Conservation (phyloP, 1,140 invertebrate species). For the Zaprionus inermis region DNA sequence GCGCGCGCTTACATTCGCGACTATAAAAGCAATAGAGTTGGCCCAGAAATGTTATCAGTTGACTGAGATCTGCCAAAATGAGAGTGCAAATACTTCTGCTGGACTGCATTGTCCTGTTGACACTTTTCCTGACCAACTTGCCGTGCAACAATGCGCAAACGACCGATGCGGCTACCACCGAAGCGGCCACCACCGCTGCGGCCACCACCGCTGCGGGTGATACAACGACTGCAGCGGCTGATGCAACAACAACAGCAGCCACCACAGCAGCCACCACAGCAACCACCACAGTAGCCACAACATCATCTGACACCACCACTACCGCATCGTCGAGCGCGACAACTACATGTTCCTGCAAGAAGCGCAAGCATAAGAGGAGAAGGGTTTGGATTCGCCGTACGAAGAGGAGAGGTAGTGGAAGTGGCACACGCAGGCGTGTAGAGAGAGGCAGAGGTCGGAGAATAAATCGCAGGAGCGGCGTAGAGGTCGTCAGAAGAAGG, state of each 20-base stretch:
- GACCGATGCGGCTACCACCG: not conserved
- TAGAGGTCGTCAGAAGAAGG: not conserved
- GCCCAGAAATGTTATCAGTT: not conserved
- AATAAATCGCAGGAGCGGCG: not conserved
- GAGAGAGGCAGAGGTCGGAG: not conserved
- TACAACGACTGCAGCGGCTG: not conserved
- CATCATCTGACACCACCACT: not conserved
- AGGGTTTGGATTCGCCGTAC: no score
- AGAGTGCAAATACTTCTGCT: conserved; percentile 8
- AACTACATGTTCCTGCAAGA: not conserved
- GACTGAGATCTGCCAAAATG: not conserved
- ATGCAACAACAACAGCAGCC: not conserved
- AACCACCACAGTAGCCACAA: not conserved
- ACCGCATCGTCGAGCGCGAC: not conserved
- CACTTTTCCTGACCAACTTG: not conserved
- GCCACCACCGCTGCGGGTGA: not conserved
- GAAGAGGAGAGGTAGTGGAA: no score
- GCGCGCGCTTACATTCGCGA: not conserved
- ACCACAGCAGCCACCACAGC: not conserved
- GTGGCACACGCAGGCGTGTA: no score
- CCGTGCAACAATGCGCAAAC: not conserved
- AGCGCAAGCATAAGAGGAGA: not conserved
- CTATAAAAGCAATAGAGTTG: not conserved
- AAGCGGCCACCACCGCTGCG: not conserved
- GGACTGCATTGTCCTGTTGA: not conserved